Evolutionary conservation across 1,140 invertebrate genomes (phyloP), one percentile per base, ranked within the genome.

Genomic region (Heliconius melpomene): DNA sequence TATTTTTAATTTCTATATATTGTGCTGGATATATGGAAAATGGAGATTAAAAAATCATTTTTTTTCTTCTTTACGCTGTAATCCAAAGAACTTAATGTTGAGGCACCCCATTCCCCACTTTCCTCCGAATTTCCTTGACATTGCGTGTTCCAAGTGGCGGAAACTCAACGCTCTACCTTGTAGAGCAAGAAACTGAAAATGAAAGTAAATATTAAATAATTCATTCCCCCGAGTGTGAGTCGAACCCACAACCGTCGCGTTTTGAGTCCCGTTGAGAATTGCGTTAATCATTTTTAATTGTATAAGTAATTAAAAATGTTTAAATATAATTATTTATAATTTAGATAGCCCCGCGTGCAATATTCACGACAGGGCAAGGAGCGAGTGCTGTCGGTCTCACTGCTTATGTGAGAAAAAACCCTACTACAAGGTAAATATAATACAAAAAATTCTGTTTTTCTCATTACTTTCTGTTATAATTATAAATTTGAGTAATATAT

Each of bases 321-420:
- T 1, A 52, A 52, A 52, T 0, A 52, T 1, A 7, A 5, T 26
- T 29, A 66, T 50, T 32, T 7, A 38, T 77, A 71, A 74, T 84
- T 5, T 72, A 93, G 91, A 97, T 98, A 74, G 98, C 98, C 11
- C 98, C 98, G 0, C 94, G 99, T 79, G 98, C 98, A 3, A 97
- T 99, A 36, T 99, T 99, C 87, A 99, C 99, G 0, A 99, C 99
- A 0, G 99, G 99, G 7, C 99, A 99, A 93, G 99, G 99, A 36
- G 99, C 99, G 11, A 99, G 98, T 78, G 99, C 99, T 77, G 99
- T 99, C 18, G 99, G 99, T 97, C 95, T 99, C 71, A 99, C 99
- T 0, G 99, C 99, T 9, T 99, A 99, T 88, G 99, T 99, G 0
- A 97, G 98, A 87, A 96, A 97, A 75, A 98, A 98, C 87, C 98